phyloP scores from a whole-genome alignment of 1,140 invertebrate genomes.

The Drosophila repletoides region DNA sequence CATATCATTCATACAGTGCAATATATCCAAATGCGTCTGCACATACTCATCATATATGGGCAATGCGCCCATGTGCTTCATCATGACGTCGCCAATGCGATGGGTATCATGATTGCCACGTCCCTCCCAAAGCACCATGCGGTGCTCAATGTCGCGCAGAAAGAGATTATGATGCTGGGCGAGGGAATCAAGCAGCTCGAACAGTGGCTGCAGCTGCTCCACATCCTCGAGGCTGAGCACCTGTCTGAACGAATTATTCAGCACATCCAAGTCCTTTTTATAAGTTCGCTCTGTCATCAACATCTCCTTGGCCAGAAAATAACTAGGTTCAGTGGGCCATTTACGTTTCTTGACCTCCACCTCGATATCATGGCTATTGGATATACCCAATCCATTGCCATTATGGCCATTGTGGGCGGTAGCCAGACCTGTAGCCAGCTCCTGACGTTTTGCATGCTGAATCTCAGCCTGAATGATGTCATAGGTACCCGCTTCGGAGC shows the following conservation, averaged over 20 bases:
- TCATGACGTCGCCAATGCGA: conserved; percentile 87
- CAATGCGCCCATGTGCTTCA: conserved; percentile 85
- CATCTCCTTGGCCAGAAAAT: conserved; percentile 96
- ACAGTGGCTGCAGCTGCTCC: conserved; percentile 79
- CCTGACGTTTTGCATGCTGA: conserved; percentile 75
- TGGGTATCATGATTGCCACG: conserved; percentile 83
- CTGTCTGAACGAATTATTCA: conserved; percentile 90
- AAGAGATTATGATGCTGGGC: conserved; percentile 85
- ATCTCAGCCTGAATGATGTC: conserved; percentile 80
- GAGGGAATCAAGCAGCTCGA: conserved; percentile 84
- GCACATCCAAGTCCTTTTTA: conserved; percentile 96
- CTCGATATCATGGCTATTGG: conserved; percentile 50
- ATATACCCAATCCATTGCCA: conserved; percentile 39
- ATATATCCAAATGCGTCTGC: conserved; percentile 88
- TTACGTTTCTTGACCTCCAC: conserved; percentile 82
- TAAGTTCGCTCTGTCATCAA: conserved; percentile 98
- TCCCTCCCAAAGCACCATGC: conserved; percentile 83
- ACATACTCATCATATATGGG: conserved; percentile 91
- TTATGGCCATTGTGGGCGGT: conserved; percentile 63
- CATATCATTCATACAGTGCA: conserved; percentile 89
- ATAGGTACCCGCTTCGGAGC: conserved; percentile 81
- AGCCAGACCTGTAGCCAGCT: conserved; percentile 68
- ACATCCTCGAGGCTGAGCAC: conserved; percentile 83
- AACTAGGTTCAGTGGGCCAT: conserved; percentile 91
- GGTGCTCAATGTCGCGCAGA: conserved; percentile 84